Percentiles rank a stretch among this genome's conserved stretches.
phyloP scores from a whole-genome alignment of 2,113 vertebrate species.

The Pontoporia blainvillei region DNA sequence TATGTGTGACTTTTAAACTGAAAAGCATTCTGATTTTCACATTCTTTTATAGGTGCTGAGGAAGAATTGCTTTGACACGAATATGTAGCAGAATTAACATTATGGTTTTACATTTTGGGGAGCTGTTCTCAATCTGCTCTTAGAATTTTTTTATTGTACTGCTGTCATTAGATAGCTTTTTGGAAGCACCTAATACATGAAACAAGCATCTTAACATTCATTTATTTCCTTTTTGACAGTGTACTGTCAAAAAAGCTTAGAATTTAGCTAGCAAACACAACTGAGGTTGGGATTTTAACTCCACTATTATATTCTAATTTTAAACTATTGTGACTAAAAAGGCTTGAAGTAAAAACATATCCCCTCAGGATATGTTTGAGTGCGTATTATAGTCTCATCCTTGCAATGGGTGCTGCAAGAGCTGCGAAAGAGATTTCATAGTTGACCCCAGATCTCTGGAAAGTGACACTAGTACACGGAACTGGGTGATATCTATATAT shows the following conservation, averaged over 20 bases:
- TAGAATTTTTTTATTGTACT: conserved; percentile 16
- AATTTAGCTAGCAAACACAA: not conserved
- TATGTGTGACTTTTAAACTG: not conserved
- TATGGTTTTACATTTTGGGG: not conserved
- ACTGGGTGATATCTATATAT: not conserved
- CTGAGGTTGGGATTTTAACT: conserved; percentile 20
- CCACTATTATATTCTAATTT: not conserved
- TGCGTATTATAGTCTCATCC: not conserved
- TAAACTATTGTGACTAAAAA: not conserved
- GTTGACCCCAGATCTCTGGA: not conserved
- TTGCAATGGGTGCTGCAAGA: not conserved
- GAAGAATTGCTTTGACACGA: conserved; percentile 44
- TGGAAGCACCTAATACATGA: not conserved
- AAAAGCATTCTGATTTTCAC: conserved; percentile 23
- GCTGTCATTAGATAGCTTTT: conserved; percentile 24
- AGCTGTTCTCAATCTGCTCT: conserved; percentile 38
- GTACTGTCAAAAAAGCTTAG: conserved; percentile 32
- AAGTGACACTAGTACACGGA: not conserved
- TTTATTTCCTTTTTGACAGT: conserved; percentile 39
- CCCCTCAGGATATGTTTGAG: not conserved
- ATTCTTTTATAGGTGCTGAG: conserved; percentile 5
- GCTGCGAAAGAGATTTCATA: not conserved
- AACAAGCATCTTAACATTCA: not conserved
- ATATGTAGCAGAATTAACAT: conserved; percentile 28
- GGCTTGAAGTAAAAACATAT: not conserved